Evolutionary conservation across 2,113 vertebrate genomes (phyloP).

Genomic region (Azemiops feae): DNA sequence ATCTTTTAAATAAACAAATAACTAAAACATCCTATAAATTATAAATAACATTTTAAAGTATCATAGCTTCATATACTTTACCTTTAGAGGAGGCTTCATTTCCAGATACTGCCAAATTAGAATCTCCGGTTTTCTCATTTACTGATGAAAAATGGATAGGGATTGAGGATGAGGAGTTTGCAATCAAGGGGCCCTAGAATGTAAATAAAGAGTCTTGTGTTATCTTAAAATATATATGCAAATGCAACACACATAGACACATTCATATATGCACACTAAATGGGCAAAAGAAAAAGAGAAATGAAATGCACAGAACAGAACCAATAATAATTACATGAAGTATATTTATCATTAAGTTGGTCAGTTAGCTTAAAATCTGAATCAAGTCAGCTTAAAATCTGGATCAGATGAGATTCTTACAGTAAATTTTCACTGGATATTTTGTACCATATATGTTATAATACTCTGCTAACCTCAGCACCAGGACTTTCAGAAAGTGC

Average conservation of each 20-base stretch:
- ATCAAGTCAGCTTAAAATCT: neutral
- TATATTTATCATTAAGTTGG: neutral
- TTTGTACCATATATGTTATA: neutral
- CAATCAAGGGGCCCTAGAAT: slow-evolving; percentile 61
- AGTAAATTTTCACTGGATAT: neutral
- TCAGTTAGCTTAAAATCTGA: neutral
- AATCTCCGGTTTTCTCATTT: slow-evolving; percentile 57
- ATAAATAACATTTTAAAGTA: neutral
- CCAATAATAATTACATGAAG: neutral
- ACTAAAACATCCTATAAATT: neutral
- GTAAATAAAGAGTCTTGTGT: neutral
- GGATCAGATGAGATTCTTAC: neutral
- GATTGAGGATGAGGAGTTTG: slow-evolving; percentile 51
- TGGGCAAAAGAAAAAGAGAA: neutral
- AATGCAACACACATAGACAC: neutral
- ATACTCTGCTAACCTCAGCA: slow-evolving; percentile 58
- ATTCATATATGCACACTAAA: neutral
- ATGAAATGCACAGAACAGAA: neutral
- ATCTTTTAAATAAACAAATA: neutral
- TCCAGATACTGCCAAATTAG: slow-evolving; percentile 40
- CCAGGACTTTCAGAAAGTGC: slow-evolving; percentile 37
- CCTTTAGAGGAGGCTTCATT: slow-evolving; percentile 65
- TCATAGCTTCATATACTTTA: slow-evolving; percentile 17
- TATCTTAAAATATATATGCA: neutral
- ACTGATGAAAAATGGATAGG: slow-evolving; percentile 49